Conservation (phyloP, 1,140 invertebrate species). For the Cyphomyrmex costatus region DNA sequence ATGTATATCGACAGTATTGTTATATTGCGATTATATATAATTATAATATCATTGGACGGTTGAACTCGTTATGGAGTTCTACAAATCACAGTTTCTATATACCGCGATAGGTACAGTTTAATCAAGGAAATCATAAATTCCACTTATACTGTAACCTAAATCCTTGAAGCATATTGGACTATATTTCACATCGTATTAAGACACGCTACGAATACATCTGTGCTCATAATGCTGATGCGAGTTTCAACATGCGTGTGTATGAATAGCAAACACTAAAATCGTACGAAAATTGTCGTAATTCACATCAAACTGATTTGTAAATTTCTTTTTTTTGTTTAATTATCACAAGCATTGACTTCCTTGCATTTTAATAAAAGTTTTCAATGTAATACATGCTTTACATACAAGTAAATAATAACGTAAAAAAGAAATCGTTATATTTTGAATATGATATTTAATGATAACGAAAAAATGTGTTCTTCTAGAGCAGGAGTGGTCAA, state of each 20-base stretch:
- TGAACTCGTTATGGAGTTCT: conserved; percentile 5
- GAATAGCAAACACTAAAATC: not conserved
- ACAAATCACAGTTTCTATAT: conserved; percentile 10
- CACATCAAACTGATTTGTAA: not conserved
- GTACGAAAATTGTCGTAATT: not conserved
- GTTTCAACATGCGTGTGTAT: not conserved
- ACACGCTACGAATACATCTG: conserved; percentile 24
- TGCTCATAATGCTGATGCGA: conserved; percentile 12
- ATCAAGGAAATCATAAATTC: conserved; percentile 47
- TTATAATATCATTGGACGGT: conserved; percentile 1
- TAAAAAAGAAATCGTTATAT: conserved; percentile 5
- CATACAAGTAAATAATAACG: not conserved
- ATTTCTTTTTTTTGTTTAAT: conserved; percentile 1
- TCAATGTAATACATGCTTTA: not conserved
- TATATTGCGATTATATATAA: not conserved
- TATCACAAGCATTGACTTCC: not conserved
- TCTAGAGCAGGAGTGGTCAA: not conserved
- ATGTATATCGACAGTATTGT: not conserved
- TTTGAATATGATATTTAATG: not conserved
- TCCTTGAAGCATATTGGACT: conserved; percentile 29
- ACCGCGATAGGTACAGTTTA: conserved; percentile 8
- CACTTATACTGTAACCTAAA: conserved; percentile 37
- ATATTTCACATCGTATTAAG: conserved; percentile 44
- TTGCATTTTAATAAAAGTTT: not conserved
- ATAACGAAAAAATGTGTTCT: not conserved